Evolutionary conservation across 2,113 vertebrate genomes (phyloP).

Genomic region (Microtus oregoni): DNA sequence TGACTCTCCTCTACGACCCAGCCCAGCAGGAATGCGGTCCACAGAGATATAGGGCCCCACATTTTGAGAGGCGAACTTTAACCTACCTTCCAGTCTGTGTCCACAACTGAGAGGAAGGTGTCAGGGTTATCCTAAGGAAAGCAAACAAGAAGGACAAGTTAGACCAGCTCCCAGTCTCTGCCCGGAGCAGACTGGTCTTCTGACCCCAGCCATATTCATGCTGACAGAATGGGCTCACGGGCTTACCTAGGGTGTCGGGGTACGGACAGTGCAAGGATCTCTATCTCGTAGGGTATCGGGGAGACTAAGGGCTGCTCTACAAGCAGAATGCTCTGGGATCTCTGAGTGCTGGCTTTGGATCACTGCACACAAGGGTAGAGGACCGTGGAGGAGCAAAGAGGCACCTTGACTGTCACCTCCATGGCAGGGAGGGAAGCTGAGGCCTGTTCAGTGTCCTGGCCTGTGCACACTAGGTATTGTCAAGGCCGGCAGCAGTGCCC

Average conservation of each 20-base stretch:
- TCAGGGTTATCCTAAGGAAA: conserved; percentile 93
- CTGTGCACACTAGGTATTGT: rapidly evolving
- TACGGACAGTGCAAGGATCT: neutral
- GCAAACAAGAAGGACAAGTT: neutral
- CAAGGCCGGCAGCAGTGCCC: neutral
- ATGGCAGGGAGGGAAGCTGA: neutral
- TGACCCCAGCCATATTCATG: neutral
- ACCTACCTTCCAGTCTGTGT: conserved; percentile 96
- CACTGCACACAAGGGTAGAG: neutral
- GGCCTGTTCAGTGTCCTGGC: neutral
- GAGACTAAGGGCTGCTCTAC: neutral
- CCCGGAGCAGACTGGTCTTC: neutral
- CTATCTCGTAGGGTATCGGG: neutral
- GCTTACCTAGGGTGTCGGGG: neutral
- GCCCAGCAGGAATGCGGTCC: neutral
- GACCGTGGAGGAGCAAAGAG: neutral
- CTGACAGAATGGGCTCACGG: neutral
- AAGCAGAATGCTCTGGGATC: neutral
- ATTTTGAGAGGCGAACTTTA: neutral
- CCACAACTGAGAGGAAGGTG: conserved; percentile 89
- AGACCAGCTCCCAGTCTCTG: neutral
- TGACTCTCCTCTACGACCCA: neutral
- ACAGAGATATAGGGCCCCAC: neutral
- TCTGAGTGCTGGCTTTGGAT: neutral
- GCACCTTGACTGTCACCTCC: neutral